Base-by-base conservation (phyloP, 2,797 vertebrate species). In the Gobionotothen gibberifrons region DNA sequence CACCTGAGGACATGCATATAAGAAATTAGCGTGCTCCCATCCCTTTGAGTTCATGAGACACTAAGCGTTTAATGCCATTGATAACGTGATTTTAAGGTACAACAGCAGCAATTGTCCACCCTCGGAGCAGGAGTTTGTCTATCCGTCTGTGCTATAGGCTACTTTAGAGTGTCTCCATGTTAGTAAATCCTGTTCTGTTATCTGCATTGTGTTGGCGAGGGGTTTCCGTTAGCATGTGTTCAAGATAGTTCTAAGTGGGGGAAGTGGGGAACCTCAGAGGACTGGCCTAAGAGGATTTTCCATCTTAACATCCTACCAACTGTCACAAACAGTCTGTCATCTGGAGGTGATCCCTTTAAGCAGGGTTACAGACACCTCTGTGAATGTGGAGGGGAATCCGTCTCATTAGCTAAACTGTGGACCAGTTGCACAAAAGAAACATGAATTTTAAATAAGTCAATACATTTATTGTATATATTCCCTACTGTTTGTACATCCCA, bases 251-350 rank as follows among this genome's bases (percentile, higher is more conserved):
- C 47, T 7, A 29, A 59, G 66, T 49, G 26, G 4, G 57, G 44
- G 65, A 29, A 84, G 75, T 63, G 48, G 55, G 59, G 69, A 74
- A 83, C 65, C 49, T 65, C 46, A 1, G 49, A 53, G 42, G 59
- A 57, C 15, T 19, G 12, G 43, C 60, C 32, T 89, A 90, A 93
- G 90, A 92, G 87, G 93, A 91, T 93, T 93, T 93, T 91, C 88
- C 89, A 87, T 91, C 88, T 92, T 89, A 85, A 81, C 29, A 49
- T 82, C 72, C 85, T 58, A 55, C 68, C 69, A 82, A 85, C 88
- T 92, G 89, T 87, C 87, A 90, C 81, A 81, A 84, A 81, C 89
- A 87, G 71, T 83, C 78, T 76, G 81, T 82, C 85, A 92, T 83
- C 89, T 93, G 91, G 61, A 85, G 85, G 82, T 87, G 84, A 91